phyloP scores from a whole-genome alignment of 2,797 vertebrate genomes.

The Chanos chanos region DNA sequence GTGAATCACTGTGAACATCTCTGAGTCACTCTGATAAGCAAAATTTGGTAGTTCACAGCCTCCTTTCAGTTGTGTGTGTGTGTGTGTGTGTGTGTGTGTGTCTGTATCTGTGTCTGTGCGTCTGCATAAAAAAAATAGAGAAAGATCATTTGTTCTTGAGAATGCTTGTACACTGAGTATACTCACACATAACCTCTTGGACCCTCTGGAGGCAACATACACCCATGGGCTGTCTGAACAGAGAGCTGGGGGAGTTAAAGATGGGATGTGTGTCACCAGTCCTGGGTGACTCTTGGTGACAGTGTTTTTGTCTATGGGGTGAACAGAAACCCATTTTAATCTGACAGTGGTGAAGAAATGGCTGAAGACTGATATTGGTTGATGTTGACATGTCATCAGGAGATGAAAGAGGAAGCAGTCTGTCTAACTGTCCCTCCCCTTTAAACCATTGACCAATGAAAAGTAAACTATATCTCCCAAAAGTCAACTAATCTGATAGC shows the following conservation, averaged over 20 bases:
- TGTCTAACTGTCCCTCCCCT: constrained; percentile 19
- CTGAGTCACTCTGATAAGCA: too few species aligned
- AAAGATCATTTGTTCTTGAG: constrained; percentile 5
- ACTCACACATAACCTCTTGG: constrained; percentile 8
- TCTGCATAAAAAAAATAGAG: too few species aligned
- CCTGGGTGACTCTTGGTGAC: constrained; percentile 18
- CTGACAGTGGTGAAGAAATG: constrained; percentile 26
- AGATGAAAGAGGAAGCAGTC: constrained; percentile 34
- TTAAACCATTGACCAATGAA: too few species aligned
- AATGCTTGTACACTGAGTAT: too few species aligned
- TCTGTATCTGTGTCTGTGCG: too few species aligned
- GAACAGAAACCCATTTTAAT: constrained; percentile 39
- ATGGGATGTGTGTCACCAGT: constrained; percentile 23
- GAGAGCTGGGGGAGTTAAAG: constrained; percentile 39
- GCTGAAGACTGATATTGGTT: constrained; percentile 19
- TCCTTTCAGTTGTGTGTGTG: too few species aligned
- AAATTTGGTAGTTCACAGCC: too few species aligned
- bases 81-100: too few species aligned
- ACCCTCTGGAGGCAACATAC: neutral
- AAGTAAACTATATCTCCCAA: too few species aligned
- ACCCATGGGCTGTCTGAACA: constrained; percentile 29
- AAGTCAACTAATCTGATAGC: too few species aligned
- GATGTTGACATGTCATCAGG: constrained; percentile 38
- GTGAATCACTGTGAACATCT: too few species aligned
- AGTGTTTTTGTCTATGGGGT: constrained; percentile 30